Evolutionary conservation across 2,113 vertebrate genomes (phyloP).

Genomic region (Catagonus wagneri): DNA sequence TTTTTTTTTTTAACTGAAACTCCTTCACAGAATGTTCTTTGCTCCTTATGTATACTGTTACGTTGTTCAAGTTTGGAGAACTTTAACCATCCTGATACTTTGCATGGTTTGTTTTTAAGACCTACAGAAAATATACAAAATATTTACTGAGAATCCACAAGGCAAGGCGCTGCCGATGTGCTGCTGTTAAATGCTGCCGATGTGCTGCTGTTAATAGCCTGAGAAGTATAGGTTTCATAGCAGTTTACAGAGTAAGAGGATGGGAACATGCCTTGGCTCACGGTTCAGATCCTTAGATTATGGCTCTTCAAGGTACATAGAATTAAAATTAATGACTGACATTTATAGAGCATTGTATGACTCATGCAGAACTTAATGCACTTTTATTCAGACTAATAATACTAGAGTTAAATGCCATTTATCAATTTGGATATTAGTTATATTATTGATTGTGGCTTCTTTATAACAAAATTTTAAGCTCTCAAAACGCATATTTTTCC

Average conservation of each 20-base stretch:
- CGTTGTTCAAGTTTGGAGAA: conserved; percentile 15
- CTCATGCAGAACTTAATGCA: background rate
- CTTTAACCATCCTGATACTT: background rate
- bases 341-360: background rate
- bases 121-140: background rate
- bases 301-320: background rate
- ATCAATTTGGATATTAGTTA: background rate
- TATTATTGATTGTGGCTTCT: background rate
- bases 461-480: background rate
- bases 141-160: conserved; percentile 1
- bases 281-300: background rate
- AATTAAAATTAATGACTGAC: conserved; percentile 44
- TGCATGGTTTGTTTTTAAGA: conserved; percentile 43
- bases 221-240: background rate
- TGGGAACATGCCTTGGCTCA: background rate
- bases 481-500: background rate
- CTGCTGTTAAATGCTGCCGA: background rate
- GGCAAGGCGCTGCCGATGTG: background rate
- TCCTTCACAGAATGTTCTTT: background rate
- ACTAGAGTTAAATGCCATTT: background rate
- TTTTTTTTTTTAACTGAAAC: conserved; percentile 4
- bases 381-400: background rate
- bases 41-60: background rate
- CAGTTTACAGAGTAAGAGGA: background rate
- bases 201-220: background rate